These are phyloP conservation scores for Caenorhabditis sinica DNA, from an alignment of 2,888 invertebrate species.

Conservation along the genomic window DNA sequence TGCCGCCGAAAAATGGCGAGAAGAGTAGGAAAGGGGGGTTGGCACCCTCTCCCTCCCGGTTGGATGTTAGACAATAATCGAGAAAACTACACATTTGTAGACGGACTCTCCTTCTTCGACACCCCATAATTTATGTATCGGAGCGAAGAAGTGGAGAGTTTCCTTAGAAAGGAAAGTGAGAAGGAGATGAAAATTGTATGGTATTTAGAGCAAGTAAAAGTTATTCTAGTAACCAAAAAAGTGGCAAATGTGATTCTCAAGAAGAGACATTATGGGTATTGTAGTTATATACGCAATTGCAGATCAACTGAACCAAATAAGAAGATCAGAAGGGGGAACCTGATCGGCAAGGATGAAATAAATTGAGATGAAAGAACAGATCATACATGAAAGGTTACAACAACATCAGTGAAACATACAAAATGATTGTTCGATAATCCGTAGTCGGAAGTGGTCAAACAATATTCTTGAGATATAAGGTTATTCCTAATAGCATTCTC, in stretches of 20 bases:
- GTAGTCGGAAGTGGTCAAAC: no score
- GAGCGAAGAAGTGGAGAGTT: background rate
- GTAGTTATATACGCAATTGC: background rate
- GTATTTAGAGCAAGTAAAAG: slow-evolving; percentile 5
- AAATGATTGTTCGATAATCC: no score
- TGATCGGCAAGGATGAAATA: slow-evolving; percentile 9
- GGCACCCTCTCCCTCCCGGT: slow-evolving; percentile 3
- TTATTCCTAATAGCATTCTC: no score
- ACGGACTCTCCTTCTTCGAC: slow-evolving; percentile 31
- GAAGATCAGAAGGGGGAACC: background rate
- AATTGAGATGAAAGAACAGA: slow-evolving; percentile 8
- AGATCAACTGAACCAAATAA: slow-evolving; percentile 1
- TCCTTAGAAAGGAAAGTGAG: background rate
- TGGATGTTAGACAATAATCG: slow-evolving; percentile 53
- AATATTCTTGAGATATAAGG: no score
- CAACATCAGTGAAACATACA: slow-evolving; percentile 19
- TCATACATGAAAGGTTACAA: slow-evolving; percentile 22
- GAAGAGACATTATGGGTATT: background rate
- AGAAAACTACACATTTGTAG: slow-evolving; percentile 47
- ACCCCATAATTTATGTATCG: slow-evolving; percentile 59
- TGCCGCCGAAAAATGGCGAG: slow-evolving; percentile 28
- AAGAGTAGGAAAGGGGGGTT: slow-evolving; percentile 14
- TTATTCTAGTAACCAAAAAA: background rate
- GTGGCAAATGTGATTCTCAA: no score
- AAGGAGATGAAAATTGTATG: slow-evolving; percentile 17